Conservation (phyloP, 2,797 vertebrate species). For the Alca torda region DNA sequence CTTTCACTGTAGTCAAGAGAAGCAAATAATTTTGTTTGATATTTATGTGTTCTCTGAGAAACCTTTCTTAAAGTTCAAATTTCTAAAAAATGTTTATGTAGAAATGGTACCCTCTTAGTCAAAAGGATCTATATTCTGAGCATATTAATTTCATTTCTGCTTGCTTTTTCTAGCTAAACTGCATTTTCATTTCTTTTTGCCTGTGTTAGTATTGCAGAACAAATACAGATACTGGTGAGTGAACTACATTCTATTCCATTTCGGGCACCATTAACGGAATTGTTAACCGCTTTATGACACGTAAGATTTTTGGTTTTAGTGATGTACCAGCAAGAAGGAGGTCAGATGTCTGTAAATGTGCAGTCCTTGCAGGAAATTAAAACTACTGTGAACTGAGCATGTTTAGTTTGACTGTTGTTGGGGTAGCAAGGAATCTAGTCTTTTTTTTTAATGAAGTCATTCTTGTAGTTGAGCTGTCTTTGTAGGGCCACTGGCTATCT, state of each 20-base stretch:
- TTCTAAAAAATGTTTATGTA: background rate
- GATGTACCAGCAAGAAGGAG: background rate
- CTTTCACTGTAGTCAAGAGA: background rate
- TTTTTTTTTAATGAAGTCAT: background rate
- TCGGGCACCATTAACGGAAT: background rate
- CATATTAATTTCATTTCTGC: background rate
- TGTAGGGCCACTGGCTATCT: background rate
- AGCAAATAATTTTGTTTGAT: background rate
- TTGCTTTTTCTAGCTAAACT: background rate
- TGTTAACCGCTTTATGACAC: constrained; percentile 21
- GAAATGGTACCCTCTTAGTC: background rate
- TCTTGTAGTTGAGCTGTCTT: background rate
- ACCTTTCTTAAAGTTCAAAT: background rate
- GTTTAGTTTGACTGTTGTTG: background rate
- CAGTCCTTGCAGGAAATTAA: constrained; percentile 23
- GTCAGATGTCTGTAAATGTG: constrained; percentile 12
- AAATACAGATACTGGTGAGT: constrained; percentile 9
- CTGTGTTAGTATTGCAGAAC: background rate
- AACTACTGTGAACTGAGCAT: background rate
- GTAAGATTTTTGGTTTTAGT: constrained; percentile 52
- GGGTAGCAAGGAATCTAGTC: background rate
- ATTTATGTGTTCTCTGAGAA: background rate
- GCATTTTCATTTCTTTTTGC: background rate
- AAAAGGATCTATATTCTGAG: background rate
- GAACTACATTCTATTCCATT: background rate